Conservation (phyloP, 2,888 invertebrate genomes). For the Crioceris asparagi region DNA sequence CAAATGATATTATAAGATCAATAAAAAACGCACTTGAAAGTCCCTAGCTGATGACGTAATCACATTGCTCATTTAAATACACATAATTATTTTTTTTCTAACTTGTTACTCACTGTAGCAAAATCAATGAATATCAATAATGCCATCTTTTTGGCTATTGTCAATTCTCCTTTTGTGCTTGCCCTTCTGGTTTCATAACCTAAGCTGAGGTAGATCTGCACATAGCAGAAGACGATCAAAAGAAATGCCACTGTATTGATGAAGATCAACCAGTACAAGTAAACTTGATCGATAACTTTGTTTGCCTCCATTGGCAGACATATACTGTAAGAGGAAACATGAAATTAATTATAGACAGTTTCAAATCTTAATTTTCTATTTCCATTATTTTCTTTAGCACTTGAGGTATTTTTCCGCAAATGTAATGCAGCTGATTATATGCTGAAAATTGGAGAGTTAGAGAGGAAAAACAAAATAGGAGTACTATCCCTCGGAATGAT, state of each 20-base stretch:
- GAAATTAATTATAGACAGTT: not conserved
- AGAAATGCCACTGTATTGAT: constrained; percentile 73
- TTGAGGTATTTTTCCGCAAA: too few relatives aligned
- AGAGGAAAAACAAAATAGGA: too few relatives aligned
- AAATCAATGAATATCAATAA: constrained; percentile 78
- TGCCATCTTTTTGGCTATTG: constrained; percentile 83
- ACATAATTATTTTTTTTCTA: not conserved
- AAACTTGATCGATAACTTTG: constrained; percentile 56
- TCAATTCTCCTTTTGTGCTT: constrained; percentile 49
- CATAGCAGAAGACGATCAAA: constrained; percentile 75
- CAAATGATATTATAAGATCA: too few relatives aligned
- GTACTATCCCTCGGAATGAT: too few relatives aligned
- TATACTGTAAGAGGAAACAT: constrained; percentile 46
- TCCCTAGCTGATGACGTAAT: too few relatives aligned
- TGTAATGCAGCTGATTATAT: too few relatives aligned
- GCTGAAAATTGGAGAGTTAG: too few relatives aligned
- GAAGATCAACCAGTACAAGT: constrained; percentile 61
- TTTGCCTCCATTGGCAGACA: constrained; percentile 81
- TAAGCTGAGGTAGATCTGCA: constrained; percentile 74
- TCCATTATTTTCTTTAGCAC: too few relatives aligned
- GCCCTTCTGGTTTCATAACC: constrained; percentile 53
- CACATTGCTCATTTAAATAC: not conserved
- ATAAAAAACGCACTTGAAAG: too few relatives aligned
- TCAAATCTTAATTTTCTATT: too few relatives aligned
- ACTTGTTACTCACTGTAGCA: constrained; percentile 46